Evolutionary conservation across 53 echinoderm and acorn worm species (phyloP), one percentile per base, ranked within the genome.

Genomic region (Holothuria leucospilota): DNA sequence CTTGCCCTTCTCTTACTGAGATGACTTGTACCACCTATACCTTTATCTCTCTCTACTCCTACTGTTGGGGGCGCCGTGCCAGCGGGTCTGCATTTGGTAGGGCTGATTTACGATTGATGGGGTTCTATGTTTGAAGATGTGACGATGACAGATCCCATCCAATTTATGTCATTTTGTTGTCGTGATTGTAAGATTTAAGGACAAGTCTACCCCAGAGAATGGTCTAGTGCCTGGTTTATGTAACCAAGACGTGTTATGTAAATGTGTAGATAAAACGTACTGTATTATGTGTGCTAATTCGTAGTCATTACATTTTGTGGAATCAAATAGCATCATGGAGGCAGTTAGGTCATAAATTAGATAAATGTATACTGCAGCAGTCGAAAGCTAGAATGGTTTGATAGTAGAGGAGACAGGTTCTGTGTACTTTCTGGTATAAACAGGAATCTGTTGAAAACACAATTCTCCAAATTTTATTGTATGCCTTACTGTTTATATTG

Each of bases 141-240:
- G 27, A 25, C 51, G 75, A 21, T 75, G 75, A 75, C 75, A 75
- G 75, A 75, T 42, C 27, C 75, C 75, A 12, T 75, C 75, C 75
- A 75, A 75, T 75, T 75, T 75, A 75, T 75, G 75, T 75, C 75
- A 75, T 25, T 25, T 51, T 75, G 53, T 75, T 75, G 75, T 42
- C 75, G 26, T 25, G 75, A 46, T 51, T 15, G 23, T 15, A 30
- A 51, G 75, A 75, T 75, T 75, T 75, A 75, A 23, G 21, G 52
- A 27, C 23, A 7, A 49, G 10, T 15, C 56, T 56, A 56, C 56
- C 56, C 56, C 18, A 56, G 56, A 56, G 75, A 75, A 15, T 39
- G 71, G 29, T 23, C 29, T 29, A 21, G 51, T n/a, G 49, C 75
- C 75, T 75, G 75, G 51, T 51, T 75, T 75, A 21, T 75, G 51